Evolutionary conservation across 64 coral and sea anemone genomes (phyloP).

Genomic region (Platygyra sinensis): DNA sequence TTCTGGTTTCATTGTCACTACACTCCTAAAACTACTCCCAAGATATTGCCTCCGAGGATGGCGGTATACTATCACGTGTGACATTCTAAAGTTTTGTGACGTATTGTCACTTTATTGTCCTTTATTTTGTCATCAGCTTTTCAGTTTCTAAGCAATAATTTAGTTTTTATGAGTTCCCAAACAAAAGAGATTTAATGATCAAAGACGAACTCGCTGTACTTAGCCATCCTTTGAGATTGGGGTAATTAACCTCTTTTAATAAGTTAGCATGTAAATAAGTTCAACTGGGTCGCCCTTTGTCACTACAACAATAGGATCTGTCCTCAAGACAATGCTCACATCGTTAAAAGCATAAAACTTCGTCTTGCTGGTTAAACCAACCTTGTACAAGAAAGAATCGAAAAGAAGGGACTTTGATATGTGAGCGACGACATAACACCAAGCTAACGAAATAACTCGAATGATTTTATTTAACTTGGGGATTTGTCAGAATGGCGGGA

Average conservation of each 20-base stretch:
- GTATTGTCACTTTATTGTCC: not conserved
- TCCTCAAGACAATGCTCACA: not conserved
- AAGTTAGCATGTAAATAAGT: not conserved
- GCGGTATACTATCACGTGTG: too few relatives aligned
- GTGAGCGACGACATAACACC: not conserved
- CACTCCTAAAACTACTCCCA: too few relatives aligned
- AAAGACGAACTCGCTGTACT: not conserved
- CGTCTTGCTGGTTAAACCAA: not conserved
- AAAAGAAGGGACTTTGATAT: not conserved
- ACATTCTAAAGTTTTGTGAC: too few relatives aligned
- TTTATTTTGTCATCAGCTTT: slow-evolving; percentile 9
- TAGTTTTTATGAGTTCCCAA: slow-evolving; percentile 1
- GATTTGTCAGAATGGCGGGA: not conserved
- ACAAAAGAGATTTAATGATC: slow-evolving; percentile 14
- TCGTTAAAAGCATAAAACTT: slow-evolving; percentile 20
- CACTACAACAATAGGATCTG: not conserved
- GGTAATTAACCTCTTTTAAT: slow-evolving; percentile 11
- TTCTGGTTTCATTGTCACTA: too few relatives aligned
- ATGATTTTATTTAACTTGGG: not conserved
- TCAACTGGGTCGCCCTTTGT: not conserved
- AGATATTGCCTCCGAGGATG: not conserved
- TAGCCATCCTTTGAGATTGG: not conserved
- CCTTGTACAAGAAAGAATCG: not conserved
- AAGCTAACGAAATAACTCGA: not conserved
- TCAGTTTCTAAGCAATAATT: not conserved